phyloP scores from a whole-genome alignment of 2,113 vertebrate species.

The Odobenus rosmarus region DNA sequence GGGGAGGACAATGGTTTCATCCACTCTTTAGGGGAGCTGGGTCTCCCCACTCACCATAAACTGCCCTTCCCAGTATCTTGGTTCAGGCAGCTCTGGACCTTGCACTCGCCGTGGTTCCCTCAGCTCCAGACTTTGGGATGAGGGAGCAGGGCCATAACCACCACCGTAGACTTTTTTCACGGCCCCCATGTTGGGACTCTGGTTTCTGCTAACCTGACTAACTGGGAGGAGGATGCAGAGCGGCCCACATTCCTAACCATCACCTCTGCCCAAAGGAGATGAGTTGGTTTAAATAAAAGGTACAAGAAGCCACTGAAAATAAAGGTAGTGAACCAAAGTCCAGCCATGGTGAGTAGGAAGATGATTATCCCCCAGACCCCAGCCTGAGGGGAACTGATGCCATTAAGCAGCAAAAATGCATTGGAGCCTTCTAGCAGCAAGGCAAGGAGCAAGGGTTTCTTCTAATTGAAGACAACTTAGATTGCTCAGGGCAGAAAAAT shows the following conservation, averaged over 20 bases:
- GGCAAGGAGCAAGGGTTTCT: neutral
- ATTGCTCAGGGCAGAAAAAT: neutral
- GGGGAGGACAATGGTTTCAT: neutral
- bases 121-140: neutral
- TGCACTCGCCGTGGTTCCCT: neutral
- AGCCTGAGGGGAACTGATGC: neutral
- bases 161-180: neutral
- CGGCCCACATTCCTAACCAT: neutral
- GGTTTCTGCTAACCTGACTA: neutral
- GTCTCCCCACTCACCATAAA: neutral
- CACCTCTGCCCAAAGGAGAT: neutral
- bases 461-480: neutral
- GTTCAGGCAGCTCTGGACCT: neutral
- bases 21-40: neutral
- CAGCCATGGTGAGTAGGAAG: neutral
- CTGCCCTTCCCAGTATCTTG: neutral
- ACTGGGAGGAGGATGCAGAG: neutral
- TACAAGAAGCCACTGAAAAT: neutral
- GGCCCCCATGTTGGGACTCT: neutral
- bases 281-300: neutral
- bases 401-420: neutral
- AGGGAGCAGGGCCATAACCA: rapidly evolving
- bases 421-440: neutral
- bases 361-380: neutral
- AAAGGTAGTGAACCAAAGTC: neutral